Conservation (phyloP, 2,113 vertebrate genomes). For the Pachyramphus minor region DNA sequence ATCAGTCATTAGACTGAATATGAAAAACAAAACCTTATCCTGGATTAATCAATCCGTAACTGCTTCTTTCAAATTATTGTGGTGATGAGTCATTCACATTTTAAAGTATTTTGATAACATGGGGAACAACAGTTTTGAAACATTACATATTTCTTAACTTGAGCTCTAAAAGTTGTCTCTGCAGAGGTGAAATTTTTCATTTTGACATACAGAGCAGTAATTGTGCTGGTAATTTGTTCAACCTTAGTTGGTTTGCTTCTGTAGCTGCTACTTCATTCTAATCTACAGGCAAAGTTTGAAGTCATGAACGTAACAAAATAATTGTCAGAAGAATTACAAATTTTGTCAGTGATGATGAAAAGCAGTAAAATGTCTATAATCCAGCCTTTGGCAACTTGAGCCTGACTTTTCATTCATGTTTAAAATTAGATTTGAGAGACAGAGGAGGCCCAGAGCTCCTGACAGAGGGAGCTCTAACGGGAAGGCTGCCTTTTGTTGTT, state of each 20-base stretch:
- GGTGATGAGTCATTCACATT: background rate
- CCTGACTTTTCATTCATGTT: background rate
- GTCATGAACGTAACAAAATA: background rate
- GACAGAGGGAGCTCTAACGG: rapidly evolving
- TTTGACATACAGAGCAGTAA: background rate
- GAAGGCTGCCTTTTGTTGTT: background rate
- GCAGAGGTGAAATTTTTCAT: background rate
- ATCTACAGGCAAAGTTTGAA: background rate
- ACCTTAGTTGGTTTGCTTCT: background rate
- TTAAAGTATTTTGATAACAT: background rate
- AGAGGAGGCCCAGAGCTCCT: background rate
- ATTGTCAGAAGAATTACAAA: background rate
- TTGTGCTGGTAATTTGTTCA: background rate
- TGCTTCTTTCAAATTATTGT: background rate
- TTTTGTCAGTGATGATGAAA: background rate
- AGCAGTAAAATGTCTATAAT: background rate
- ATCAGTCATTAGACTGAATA: background rate
- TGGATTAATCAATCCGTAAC: background rate
- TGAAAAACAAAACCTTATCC: background rate
- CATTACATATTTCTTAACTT: background rate
- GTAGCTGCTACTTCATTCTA: background rate
- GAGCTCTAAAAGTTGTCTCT: background rate
- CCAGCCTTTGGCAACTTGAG: background rate
- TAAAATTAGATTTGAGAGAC: background rate
- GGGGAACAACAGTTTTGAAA: background rate